Percentiles rank a stretch among this genome's conserved stretches.
Conservation (phyloP, 2,888 invertebrate genomes). For the Diarsia rubi region DNA sequence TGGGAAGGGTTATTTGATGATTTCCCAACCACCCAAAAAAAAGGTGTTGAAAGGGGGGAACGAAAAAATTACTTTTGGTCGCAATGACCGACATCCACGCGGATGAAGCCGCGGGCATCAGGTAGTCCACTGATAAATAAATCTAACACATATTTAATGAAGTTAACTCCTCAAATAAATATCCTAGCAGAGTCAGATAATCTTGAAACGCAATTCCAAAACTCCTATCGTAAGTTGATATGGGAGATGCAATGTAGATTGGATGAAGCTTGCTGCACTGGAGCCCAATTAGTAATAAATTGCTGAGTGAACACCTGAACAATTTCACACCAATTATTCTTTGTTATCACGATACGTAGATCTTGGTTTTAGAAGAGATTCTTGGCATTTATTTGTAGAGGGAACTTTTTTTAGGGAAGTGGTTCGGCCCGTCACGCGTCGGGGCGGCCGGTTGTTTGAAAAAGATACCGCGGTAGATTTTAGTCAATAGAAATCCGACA, state of each 20-base stretch:
- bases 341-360: background rate
- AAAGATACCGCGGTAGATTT: too few relatives aligned
- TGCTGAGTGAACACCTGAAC: constrained; percentile 10
- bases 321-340: constrained; percentile 40
- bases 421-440: too few relatives aligned
- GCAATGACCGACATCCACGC: too few relatives aligned
- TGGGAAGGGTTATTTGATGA: too few relatives aligned
- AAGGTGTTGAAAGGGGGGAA: too few relatives aligned
- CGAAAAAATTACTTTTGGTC: too few relatives aligned
- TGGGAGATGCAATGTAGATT: constrained; percentile 22
- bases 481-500: too few relatives aligned
- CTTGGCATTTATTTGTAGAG: background rate
- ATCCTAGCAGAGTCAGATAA: background rate
- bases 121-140: background rate
- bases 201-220: background rate
- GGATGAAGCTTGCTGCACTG: constrained; percentile 4
- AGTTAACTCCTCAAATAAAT: background rate
- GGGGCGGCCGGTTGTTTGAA: too few relatives aligned
- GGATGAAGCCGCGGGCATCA: too few relatives aligned
- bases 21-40: too few relatives aligned
- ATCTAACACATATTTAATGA: background rate
- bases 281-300: constrained; percentile 41
- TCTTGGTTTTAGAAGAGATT: background rate
- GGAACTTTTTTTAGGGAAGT: too few relatives aligned
- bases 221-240: constrained; percentile 10